Percentiles rank a stretch among this genome's conserved stretches.
Evolutionary conservation across 2,888 invertebrate genomes (phyloP).

Genomic region (Bimastos eiseni): DNA sequence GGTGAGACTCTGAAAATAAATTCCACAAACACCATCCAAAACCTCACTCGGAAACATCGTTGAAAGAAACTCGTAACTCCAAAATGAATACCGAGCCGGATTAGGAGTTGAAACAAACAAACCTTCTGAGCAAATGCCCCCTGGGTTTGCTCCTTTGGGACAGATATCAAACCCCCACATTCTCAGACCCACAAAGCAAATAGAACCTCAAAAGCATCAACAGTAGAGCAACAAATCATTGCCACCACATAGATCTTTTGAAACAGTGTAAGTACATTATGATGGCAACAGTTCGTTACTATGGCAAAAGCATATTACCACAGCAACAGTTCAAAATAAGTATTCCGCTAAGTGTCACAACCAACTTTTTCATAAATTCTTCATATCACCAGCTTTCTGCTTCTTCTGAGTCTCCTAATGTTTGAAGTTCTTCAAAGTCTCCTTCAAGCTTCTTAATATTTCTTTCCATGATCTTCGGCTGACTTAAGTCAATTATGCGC

Average conservation of each 20-base stretch:
- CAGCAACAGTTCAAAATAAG: background rate
- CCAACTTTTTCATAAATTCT: background rate
- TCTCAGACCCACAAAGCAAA: background rate
- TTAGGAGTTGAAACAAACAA: no score
- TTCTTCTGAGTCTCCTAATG: background rate
- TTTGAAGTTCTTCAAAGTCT: background rate
- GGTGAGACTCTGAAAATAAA: no score
- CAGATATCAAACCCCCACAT: background rate
- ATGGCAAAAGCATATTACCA: background rate
- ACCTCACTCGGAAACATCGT: no score
- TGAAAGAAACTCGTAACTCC: no score
- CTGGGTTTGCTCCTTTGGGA: background rate
- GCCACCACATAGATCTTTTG: background rate
- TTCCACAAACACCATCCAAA: no score
- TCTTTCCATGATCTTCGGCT: slow-evolving; percentile 15
- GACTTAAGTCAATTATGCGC: slow-evolving; percentile 2
- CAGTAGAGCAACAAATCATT: background rate
- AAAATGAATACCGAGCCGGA: no score
- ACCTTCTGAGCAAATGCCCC: no score
- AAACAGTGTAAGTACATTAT: background rate
- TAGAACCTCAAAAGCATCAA: background rate
- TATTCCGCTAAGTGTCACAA: background rate
- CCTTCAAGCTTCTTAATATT: background rate
- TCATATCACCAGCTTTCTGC: background rate
- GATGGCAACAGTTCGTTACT: background rate